Evolutionary conservation across 2,113 vertebrate genomes (phyloP), one percentile per base, ranked within the genome.

Genomic region (Eurystomus gularis): DNA sequence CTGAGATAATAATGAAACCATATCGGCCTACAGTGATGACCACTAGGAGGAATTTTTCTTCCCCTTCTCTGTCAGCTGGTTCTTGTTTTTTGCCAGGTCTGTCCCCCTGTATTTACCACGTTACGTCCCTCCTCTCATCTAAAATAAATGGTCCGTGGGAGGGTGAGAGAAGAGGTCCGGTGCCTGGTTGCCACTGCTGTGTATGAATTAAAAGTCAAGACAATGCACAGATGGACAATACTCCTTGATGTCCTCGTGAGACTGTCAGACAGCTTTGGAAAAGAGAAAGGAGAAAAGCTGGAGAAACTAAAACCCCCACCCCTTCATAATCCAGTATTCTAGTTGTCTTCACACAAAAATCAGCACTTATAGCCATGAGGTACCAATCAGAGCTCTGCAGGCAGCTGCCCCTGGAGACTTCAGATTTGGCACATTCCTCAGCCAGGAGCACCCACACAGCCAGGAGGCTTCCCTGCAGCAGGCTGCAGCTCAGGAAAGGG

Each of bases 101-200:
- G 31, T 75, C 42, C n/a, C 48, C 11, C 10, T 54, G 6, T 75
- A 51, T 78, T 82, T 71, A 58, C 40, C 31, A 16, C 0, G 0
- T 52, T 68, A 39, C n/a, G 55, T 46, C 18, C 18, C 52, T 82
- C 24, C 57, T 75, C 57, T 76, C 9, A 13, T 61, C 26, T 64
- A 40, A 87, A 94, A 57, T 48, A 76, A 72, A 69, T 14, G 20
- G 9, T 54, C 35, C 72, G 24, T 25, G 11, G 10, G 11, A 69
- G 13, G 4, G 33, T 0, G 0, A 65, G 35, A 71, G n/a, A 58
- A 77, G 9, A 15, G 3, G 3, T 49, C 42, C 3, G 3, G 9
- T 40, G 18, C 28, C 28, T 73, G 29, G 2, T 44, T 80, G 29
- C 31, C 4, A 25, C 13, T 1, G 0, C 33, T 55, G 23, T 0